Percentiles rank a stretch among this genome's conserved stretches.
These are phyloP conservation scores for Nebria brevicollis DNA, from an alignment of 2,888 invertebrate species.

Conservation along the genomic window DNA sequence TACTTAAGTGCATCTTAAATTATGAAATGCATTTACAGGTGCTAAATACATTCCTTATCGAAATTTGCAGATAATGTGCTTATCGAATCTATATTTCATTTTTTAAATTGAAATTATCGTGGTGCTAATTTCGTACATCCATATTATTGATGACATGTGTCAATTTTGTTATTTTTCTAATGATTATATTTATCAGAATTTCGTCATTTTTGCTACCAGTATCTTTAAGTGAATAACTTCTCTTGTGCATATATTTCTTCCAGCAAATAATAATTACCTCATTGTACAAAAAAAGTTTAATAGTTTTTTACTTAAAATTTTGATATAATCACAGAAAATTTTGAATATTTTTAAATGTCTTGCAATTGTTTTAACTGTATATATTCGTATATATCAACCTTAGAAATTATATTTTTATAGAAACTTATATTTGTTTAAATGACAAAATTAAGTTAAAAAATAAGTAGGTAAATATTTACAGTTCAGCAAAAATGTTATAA, in stretches of 20 bases:
- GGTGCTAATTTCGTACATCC: neutral
- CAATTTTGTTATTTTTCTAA: neutral
- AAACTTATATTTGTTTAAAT: too few relatives aligned
- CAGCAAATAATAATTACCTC: neutral
- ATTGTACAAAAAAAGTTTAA: neutral
- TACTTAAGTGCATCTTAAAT: neutral
- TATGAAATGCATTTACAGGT: neutral
- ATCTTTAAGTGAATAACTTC: neutral
- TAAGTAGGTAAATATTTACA: too few relatives aligned
- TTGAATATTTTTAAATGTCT: neutral
- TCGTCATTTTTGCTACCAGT: neutral
- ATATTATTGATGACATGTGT: neutral
- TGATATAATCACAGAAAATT: neutral
- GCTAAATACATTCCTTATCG: neutral
- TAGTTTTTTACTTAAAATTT: neutral
- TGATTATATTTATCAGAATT: neutral
- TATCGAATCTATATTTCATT: neutral
- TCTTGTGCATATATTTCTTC: neutral
- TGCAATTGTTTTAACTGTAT: neutral
- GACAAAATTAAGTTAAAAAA: too few relatives aligned
- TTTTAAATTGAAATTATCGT: neutral
- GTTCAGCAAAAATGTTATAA: too few relatives aligned
- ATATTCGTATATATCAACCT: neutral
- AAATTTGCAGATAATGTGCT: neutral
- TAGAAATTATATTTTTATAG: neutral